A percentile compares a stretch with the other conserved stretches of the same genome.
These are phyloP conservation scores for Orycteropus afer DNA, from an alignment of 2,113 vertebrate genomes.

Conservation along the genomic window DNA sequence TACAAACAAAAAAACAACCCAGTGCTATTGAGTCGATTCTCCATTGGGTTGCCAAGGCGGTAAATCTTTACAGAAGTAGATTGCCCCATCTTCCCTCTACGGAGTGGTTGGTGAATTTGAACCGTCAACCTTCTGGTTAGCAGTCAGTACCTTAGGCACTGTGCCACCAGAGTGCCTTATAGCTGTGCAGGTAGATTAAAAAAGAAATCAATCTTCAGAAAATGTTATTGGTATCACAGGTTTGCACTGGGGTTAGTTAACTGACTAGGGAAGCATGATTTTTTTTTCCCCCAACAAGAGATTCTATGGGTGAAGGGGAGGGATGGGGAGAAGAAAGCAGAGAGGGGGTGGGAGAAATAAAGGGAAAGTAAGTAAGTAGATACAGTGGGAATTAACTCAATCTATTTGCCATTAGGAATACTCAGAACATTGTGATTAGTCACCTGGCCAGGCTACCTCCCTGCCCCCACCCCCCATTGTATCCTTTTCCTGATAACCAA, in stretches of 20 bases:
- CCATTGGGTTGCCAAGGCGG: no score
- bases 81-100: no score
- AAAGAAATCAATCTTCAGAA: not conserved
- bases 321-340: not conserved
- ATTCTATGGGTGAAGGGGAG: not conserved
- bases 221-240: not conserved
- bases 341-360: not conserved
- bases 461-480: not conserved
- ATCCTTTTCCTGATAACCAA: conserved; percentile 50
- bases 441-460: not conserved
- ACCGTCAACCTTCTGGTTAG: no score
- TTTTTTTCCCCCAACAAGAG: not conserved
- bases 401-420: conserved; percentile 2
- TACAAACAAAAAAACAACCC: no score
- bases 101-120: no score
- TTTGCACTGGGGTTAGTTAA: not conserved
- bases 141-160: no score
- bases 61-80: no score
- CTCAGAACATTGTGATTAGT: conserved; percentile 34
- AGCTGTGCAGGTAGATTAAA: conserved; percentile 3
- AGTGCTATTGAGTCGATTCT: no score
- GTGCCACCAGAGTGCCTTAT: no score
- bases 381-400: not conserved
- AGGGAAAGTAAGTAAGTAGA: not conserved
- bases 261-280: not conserved